These are phyloP conservation scores for Champsocephalus esox DNA, from an alignment of 2,797 vertebrate genomes.

Conservation along the genomic window DNA sequence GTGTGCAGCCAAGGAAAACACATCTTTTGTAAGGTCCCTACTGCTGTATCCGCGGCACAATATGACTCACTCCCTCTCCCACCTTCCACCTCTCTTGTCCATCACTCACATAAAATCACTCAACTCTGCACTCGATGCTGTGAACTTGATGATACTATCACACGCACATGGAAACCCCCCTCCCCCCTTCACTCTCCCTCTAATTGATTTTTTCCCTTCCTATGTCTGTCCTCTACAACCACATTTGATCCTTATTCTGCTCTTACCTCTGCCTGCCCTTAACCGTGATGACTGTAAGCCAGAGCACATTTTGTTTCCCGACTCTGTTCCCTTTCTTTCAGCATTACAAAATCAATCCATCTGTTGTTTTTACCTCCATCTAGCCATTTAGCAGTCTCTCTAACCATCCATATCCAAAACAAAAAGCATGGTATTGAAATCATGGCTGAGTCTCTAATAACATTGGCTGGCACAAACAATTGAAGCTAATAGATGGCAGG, in stretches of 20 bases:
- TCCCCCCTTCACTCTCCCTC: conserved; percentile 1
- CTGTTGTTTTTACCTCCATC: conserved; percentile 5
- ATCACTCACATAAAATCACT: conserved; percentile 67
- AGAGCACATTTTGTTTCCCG: conserved; percentile 53
- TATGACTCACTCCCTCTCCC: conserved; percentile 52
- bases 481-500: neutral
- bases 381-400: neutral
- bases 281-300: conserved; percentile 52
- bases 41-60: conserved; percentile 37
- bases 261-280: conserved; percentile 41
- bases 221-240: conserved; percentile 48
- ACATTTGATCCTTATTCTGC: conserved; percentile 58
- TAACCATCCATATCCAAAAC: neutral
- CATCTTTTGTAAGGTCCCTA: conserved; percentile 10
- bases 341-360: conserved; percentile 22
- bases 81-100: conserved; percentile 35
- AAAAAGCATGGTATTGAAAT: neutral
- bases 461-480: neutral
- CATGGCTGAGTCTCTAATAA: conserved; percentile 1
- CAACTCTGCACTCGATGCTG: conserved; percentile 34
- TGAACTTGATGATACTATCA: conserved; percentile 67
- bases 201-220: conserved; percentile 69
- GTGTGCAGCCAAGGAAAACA: conserved; percentile 1
- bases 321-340: conserved; percentile 26
- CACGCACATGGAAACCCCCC: conserved; percentile 38